Evolutionary conservation across 2,888 invertebrate genomes (phyloP), one percentile per base, ranked within the genome.

Genomic region (Drosophila nigricruria): DNA sequence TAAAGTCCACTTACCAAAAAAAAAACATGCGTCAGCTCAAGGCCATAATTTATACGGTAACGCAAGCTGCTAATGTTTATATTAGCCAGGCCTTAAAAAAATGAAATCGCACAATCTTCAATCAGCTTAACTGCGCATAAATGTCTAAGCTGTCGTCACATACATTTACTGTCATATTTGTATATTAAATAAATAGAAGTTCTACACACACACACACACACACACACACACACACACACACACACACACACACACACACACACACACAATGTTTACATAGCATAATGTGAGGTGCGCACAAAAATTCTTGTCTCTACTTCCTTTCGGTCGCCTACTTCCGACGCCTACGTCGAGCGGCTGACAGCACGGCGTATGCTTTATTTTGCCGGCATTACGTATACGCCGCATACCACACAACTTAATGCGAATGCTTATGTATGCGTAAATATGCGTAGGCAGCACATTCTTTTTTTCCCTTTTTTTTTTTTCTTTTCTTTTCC

Each of bases 101-200:
- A 71, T 64, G 73, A 76, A 89, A 79, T 83, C 84, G 76, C 85
- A 84, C 70, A 88, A 82, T 78, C 75, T 84, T 87, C 68, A 69
- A 78, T 77, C 77, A 86, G 83, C 83, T 86, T 89, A 89, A 86
- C 85, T 88, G 85, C 82, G 89, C 74, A 84, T 84, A 88, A 84
- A 88, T 82, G 80, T 88, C 85, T 85, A 84, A 89, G 88, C 85
- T 84, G 88, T 88, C 89, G 76, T 76, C 86, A 80, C 85, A 85
- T 65, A 89, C 78, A 87, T 74, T 83, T 78, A 78, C 78, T 74
- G 75, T 74, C 82, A 78, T 71, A 84, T 82, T 75, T 63, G 63
- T 68, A 52, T 72, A 80, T 84, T 87, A 82, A 83, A 84, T 77
- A 83, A 87, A 89, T 75, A 81, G 63, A 75, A 75, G 56, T 60